Base-by-base conservation (phyloP, 2,113 vertebrate genomes). In the Cromileptes altivelis region DNA sequence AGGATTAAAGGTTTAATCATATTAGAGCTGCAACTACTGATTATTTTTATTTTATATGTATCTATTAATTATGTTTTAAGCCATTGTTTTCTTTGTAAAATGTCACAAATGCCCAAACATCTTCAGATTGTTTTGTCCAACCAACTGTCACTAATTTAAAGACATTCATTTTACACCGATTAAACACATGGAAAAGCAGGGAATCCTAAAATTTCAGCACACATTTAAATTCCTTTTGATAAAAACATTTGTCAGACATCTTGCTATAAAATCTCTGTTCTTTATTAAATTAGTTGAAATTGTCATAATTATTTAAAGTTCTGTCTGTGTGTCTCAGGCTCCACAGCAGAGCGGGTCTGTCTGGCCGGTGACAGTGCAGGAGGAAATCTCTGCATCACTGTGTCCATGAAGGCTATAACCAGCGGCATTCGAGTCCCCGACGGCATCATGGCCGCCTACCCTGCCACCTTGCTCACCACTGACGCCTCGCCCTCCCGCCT, bases 341-440 rank as follows among this genome's bases (percentile, higher is more conserved):
- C 97, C 9, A 97, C 97, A 0, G 97, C 94, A 0, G 95, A 97
- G 73, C 93, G 95, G 0, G 95, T 98, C 7, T 98, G 97, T 88
- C 92, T 98, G 64, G 97, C 96, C 0, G 97, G 97, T 4, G 97
- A 98, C 95, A 98, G 97, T 2, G 97, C 97, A 0, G 97, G 97
- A 0, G 97, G 97, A 15, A 98, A 98, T 86, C 96, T 98, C 68
- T 97, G 97, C 91, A 94, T 98, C 87, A 96, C 97, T 0, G 96
- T 98, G 63, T 96, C 96, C 81, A 95, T 98, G 90, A 96, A 95
- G 42, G 97, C 97, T 5, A 91, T 97, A 0, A 92, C 96, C 86
- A 91, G 91, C 0, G 97, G 97, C 3, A 93, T 98, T 13, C 90
- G 96, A 1, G 82, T 96, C n/a, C 96, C 97, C 0, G 95, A 97